Percentiles rank a stretch among this genome's conserved stretches.
These are phyloP conservation scores for Magallana angulata DNA, from an alignment of 1,140 invertebrate genomes.

Conservation along the genomic window DNA sequence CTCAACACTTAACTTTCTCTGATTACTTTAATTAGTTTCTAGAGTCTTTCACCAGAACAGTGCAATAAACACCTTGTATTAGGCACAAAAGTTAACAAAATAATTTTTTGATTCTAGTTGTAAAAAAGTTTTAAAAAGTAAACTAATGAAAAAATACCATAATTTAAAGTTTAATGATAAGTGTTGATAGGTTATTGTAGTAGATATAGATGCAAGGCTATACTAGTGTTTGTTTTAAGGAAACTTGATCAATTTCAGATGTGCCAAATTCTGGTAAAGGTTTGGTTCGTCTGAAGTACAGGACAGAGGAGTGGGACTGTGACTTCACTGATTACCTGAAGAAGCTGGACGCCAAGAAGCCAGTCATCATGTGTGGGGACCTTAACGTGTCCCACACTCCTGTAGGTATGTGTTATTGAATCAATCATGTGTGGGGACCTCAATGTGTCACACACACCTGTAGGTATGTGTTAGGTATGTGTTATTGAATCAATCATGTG, in stretches of 20 bases:
- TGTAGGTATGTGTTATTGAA: constrained; percentile 86
- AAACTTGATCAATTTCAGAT: constrained; percentile 80
- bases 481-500: constrained; percentile 85
- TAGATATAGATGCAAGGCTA: not conserved
- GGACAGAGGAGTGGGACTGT: constrained; percentile 93
- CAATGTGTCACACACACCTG: constrained; percentile 97
- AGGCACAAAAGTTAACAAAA: no score
- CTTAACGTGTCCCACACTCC: constrained; percentile 98
- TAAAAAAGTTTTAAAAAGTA: no score
- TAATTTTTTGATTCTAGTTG: no score
- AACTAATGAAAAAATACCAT: no score
- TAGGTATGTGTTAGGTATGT: constrained; percentile 88
- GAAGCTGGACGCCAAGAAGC: constrained; percentile 92
- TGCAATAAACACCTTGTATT: no score
- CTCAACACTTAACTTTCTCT: not conserved
- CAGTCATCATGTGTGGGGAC: constrained; percentile 96
- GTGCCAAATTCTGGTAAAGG: constrained; percentile 89
- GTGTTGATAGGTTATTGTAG: not conserved
- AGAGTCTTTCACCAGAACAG: no score
- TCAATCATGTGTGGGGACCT: constrained; percentile 92
- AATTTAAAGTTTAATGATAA: not conserved
- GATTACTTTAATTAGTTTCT: not conserved
- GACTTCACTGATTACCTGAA: constrained; percentile 89
- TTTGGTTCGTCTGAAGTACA: constrained; percentile 91
- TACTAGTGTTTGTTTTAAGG: not conserved